Evolutionary conservation across 2,888 invertebrate species (phyloP), one percentile per base, ranked within the genome.

Genomic region (Fissipunctia ypsillon): DNA sequence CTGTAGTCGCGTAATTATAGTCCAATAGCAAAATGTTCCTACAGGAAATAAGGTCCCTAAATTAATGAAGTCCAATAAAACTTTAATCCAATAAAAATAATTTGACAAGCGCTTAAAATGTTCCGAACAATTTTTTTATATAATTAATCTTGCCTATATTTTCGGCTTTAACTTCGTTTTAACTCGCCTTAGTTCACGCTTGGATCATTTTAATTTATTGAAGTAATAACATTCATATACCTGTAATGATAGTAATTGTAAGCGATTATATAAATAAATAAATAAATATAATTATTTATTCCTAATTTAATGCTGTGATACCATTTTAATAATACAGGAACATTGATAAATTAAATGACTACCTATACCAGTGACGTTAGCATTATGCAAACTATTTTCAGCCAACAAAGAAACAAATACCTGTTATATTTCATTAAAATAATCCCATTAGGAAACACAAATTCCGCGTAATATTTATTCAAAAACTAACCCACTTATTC

Each of bases 391-490:
- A 85, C 67, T 76, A 76, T 76, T 75, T 71, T 69, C 66, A 73
- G 31, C 61, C 67, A 84, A 81, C 81, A 87, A 87, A 83, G 83
- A 86, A 86, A 87, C 80, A 83, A 87, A 87, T 87, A 83, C 78
- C 79, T 79, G 82, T 76, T 69, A 78, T 78, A 76, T 87, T 87
- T 85, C 83, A 87, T 86, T 87, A 86, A 84, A 87, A 83, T 84
- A 87, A 85, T 84, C 80, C 88, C 79, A 80, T 64, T 84, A 78
- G 83, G 79, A 83, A 87, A 83, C 84, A 84, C 83, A 84, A 87
- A 87, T 87, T 87, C 84, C 81, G 68, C 78, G 83, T 81, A 80
- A 87, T 81, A 87, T 87, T 87, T 86, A 88, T 87, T 87, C 87
- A 88, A 76, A 87, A 88, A 87, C 80, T 87, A 85, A 83, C 84